These are phyloP conservation scores for Muschampia plurimacula DNA, from an alignment of 2,888 invertebrate genomes.

Conservation along the genomic window DNA sequence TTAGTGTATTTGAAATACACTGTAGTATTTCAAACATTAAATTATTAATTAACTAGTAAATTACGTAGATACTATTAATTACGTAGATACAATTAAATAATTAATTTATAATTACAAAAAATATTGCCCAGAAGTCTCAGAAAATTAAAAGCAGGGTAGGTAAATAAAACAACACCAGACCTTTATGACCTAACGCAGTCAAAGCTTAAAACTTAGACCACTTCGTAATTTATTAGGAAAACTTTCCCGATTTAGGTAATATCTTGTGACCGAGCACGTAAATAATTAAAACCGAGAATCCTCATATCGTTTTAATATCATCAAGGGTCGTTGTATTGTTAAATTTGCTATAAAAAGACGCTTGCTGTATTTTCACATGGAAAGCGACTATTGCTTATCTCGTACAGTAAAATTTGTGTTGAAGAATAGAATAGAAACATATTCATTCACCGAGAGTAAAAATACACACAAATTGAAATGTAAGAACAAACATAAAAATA, in stretches of 20 bases:
- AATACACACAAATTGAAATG: too few relatives aligned
- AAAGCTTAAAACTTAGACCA: neutral
- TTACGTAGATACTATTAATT: too few relatives aligned
- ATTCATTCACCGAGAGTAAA: too few relatives aligned
- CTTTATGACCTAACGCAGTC: neutral
- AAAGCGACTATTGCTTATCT: neutral
- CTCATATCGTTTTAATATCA: conserved; percentile 57
- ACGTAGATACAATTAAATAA: too few relatives aligned
- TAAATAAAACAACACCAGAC: neutral
- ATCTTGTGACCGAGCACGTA: conserved; percentile 54
- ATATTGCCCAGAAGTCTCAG: neutral
- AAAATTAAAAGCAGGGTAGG: neutral
- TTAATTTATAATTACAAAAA: neutral
- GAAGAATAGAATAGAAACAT: too few relatives aligned
- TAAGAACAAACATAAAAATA: too few relatives aligned
- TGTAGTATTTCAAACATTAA: too few relatives aligned
- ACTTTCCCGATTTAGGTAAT: conserved; percentile 14
- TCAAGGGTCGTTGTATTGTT: conserved; percentile 52
- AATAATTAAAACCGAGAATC: conserved; percentile 61
- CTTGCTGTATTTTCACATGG: neutral
- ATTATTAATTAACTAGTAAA: too few relatives aligned
- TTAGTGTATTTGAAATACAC: neutral
- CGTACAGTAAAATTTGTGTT: too few relatives aligned
- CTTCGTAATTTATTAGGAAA: conserved; percentile 4
- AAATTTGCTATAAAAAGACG: conserved; percentile 51